These are phyloP conservation scores for Hemiprocne comata DNA, from an alignment of 2,113 vertebrate genomes.

Conservation along the genomic window DNA sequence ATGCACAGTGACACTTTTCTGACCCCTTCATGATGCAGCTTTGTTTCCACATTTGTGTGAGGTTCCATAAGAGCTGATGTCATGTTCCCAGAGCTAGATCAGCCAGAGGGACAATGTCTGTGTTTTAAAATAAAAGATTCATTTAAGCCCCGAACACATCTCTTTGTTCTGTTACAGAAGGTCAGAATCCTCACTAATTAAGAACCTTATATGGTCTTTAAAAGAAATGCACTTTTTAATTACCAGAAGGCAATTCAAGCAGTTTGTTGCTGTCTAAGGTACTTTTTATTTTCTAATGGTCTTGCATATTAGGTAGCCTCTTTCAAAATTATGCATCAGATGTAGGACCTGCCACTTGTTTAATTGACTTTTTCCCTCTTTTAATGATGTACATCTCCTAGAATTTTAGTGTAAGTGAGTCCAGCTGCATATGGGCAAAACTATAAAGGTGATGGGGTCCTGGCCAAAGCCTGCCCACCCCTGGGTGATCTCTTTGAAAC, in stretches of 20 bases:
- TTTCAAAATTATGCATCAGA: neutral
- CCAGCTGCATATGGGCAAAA: neutral
- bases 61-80: neutral
- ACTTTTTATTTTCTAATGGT: neutral
- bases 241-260: constrained; percentile 12
- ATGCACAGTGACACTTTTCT: neutral
- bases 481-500: neutral
- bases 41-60: neutral
- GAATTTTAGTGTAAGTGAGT: neutral
- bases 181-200: constrained; percentile 7
- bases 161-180: neutral
- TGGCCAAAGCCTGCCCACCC: neutral
- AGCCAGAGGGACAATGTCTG: neutral
- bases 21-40: neutral
- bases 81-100: neutral
- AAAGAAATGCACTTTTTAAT: constrained; percentile 34
- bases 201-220: neutral
- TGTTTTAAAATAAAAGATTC: neutral
- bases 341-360: neutral
- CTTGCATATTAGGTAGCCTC: constrained; percentile 19
- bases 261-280: constrained; percentile 45
- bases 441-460: neutral
- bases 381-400: neutral
- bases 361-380: neutral
- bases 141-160: neutral